Evolutionary conservation across 2,888 invertebrate species (phyloP).

Genomic region (Dryomyza anilis): DNA sequence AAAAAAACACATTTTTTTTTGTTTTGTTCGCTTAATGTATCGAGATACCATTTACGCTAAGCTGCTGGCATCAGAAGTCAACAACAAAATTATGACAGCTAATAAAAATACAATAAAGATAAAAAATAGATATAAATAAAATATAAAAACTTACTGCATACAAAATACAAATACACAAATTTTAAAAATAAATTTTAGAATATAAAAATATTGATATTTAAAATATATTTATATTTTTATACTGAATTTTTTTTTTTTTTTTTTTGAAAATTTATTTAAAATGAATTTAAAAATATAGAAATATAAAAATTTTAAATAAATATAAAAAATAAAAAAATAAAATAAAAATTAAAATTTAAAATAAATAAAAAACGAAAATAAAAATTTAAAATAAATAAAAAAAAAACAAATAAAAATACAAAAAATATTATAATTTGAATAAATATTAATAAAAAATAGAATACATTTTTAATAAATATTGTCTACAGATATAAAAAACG

Average conservation of each 20-base stretch:
- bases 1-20: too few relatives aligned
- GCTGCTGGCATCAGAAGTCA: neutral
- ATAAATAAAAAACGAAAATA: neutral
- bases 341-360: neutral
- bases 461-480: too few relatives aligned
- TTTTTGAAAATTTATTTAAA: too few relatives aligned
- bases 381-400: neutral
- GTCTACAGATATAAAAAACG: too few relatives aligned
- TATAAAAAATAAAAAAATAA: neutral
- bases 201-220: neutral
- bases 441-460: neutral
- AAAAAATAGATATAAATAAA: neutral
- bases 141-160: neutral
- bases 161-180: neutral
- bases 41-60: neutral
- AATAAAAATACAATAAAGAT: neutral
- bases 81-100: slow-evolving; percentile 3
- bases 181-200: neutral
- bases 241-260: too few relatives aligned
- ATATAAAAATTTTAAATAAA: neutral
- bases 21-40: neutral
- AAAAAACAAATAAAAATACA: neutral
- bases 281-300: neutral
- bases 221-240: neutral
- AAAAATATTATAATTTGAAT: neutral